Evolutionary conservation across 2,888 invertebrate genomes (phyloP).

Genomic region (Chirona hameri): DNA sequence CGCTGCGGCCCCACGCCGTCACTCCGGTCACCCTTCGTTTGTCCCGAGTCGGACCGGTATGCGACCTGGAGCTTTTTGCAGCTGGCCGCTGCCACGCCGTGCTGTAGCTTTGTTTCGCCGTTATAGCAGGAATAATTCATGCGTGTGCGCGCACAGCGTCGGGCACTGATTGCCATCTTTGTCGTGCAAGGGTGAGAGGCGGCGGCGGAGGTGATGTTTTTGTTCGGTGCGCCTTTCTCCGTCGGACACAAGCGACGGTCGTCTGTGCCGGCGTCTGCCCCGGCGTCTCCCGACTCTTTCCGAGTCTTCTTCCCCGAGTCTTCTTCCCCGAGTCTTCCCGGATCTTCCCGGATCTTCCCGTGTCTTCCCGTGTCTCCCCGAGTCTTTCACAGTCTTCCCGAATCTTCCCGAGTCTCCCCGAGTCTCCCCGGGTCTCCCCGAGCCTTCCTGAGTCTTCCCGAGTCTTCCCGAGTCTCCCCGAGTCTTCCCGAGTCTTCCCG

Average conservation of each 20-base stretch:
- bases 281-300: too few relatives aligned
- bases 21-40: slow-evolving; percentile 30
- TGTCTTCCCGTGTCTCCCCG: neutral
- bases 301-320: neutral
- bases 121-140: slow-evolving; percentile 33
- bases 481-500: too few relatives aligned
- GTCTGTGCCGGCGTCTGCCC: slow-evolving; percentile 31
- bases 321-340: neutral
- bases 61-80: slow-evolving; percentile 33
- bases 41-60: slow-evolving; percentile 24
- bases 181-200: slow-evolving; percentile 30
- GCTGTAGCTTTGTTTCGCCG: slow-evolving; percentile 34
- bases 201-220: slow-evolving; percentile 35
- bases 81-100: neutral
- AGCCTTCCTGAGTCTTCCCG: neutral
- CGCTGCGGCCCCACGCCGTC: slow-evolving; percentile 8
- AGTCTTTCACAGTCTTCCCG: too few relatives aligned
- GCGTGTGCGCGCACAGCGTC: neutral
- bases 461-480: neutral
- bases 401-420: neutral
- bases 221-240: slow-evolving; percentile 34
- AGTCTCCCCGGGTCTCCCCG: neutral
- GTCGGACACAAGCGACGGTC: neutral
- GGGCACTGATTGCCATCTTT: neutral
- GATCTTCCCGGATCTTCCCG: too few relatives aligned